These are phyloP conservation scores for Polymixis lichenea DNA, from an alignment of 2,888 invertebrate genomes.

Conservation along the genomic window DNA sequence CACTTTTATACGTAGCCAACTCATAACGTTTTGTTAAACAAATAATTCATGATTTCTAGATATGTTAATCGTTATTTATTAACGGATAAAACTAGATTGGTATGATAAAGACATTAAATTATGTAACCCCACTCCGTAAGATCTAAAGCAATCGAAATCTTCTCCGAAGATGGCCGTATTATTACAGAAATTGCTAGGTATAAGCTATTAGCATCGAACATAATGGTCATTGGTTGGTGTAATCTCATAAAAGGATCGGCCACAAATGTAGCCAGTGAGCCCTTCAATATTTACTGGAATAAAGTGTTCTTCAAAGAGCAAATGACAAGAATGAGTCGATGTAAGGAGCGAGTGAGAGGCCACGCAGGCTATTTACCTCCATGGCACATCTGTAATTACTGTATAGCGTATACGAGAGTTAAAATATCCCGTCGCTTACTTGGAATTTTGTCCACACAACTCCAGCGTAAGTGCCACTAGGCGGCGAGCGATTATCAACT, in stretches of 20 bases:
- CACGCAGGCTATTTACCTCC: conserved; percentile 85
- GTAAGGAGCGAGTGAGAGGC: conserved; percentile 76
- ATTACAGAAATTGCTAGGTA: conserved; percentile 79
- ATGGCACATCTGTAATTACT: conserved; percentile 88
- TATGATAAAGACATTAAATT: conserved; percentile 76
- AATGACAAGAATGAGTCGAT: conserved; percentile 83
- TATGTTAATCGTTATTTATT: conserved; percentile 72
- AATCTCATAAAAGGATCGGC: conserved; percentile 79
- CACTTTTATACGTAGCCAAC: conserved; percentile 56
- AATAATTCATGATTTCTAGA: conserved; percentile 67
- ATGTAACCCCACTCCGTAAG: conserved; percentile 59
- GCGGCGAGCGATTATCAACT: conserved; percentile 76
- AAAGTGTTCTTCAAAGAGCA: conserved; percentile 81
- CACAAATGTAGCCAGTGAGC: conserved; percentile 68
- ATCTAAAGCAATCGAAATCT: conserved; percentile 63
- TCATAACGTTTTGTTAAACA: conserved; percentile 71
- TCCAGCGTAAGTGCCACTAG: conserved; percentile 74
- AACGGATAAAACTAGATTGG: conserved; percentile 65
- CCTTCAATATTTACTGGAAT: conserved; percentile 80
- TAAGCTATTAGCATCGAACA: conserved; percentile 78
- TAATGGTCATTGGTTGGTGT: conserved; percentile 76
- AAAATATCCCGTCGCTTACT: conserved; percentile 84
- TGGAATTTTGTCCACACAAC: conserved; percentile 75
- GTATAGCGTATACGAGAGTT: conserved; percentile 82
- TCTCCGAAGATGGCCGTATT: conserved; percentile 59